Evolutionary conservation across 2,113 vertebrate genomes (phyloP).

Genomic region (Cyanoramphus novaezelandiae): DNA sequence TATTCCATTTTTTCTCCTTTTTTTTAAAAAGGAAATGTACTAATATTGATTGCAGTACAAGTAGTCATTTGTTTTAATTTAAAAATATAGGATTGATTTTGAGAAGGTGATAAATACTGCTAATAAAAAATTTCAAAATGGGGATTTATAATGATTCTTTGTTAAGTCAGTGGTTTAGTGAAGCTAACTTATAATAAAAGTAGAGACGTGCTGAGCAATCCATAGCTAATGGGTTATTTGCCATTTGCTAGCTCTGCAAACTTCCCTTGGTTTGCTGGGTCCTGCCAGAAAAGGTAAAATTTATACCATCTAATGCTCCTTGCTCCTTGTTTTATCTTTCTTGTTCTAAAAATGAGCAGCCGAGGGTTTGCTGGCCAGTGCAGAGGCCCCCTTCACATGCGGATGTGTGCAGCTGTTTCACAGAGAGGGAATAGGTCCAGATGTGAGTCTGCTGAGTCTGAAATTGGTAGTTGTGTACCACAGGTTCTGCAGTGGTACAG

Average conservation of each 20-base stretch:
- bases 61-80: constrained; percentile 80
- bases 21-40: constrained; percentile 71
- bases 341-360: not conserved
- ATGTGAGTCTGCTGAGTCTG: not conserved
- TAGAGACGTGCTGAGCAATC: constrained; percentile 39
- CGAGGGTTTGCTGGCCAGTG: fast-evolving
- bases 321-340: not conserved
- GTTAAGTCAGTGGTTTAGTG: constrained; percentile 64
- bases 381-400: fast-evolving
- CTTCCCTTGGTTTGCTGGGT: not conserved
- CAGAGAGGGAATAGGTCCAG: fast-evolving
- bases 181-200: constrained; percentile 40
- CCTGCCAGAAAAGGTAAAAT: not conserved
- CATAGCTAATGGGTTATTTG: constrained; percentile 20
- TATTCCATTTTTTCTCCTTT: constrained; percentile 55
- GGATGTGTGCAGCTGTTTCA: fast-evolving
- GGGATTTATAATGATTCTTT: constrained; percentile 59
- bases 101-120: constrained; percentile 76
- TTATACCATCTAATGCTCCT: not conserved
- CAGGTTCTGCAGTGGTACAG: not conserved
- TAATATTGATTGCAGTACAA: constrained; percentile 71
- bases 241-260: constrained; percentile 31
- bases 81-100: constrained; percentile 78
- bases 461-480: fast-evolving
- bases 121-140: constrained; percentile 74